Percentiles rank a stretch among this genome's conserved stretches.
Conservation (phyloP, 2,797 vertebrate species). For the Okamejei kenojei region DNA sequence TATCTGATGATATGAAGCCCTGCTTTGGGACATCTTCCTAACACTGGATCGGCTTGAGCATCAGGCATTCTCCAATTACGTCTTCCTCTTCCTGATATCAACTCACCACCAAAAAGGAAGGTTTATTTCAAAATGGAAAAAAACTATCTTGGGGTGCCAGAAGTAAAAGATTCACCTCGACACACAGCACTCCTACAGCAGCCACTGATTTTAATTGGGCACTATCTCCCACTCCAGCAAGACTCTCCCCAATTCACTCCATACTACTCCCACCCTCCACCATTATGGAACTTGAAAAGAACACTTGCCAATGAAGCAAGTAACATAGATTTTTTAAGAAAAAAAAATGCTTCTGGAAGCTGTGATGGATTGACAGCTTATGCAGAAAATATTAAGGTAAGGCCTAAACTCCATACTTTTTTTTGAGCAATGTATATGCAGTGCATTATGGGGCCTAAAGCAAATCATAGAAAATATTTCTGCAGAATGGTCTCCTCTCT, state of each 20-base stretch:
- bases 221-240: neutral
- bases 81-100: neutral
- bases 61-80: neutral
- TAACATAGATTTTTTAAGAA: neutral
- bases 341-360: neutral
- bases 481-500: neutral
- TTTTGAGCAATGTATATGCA: neutral
- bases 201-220: neutral
- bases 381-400: neutral
- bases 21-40: neutral
- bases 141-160: neutral
- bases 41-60: neutral
- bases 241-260: too few relatives aligned
- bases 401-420: neutral
- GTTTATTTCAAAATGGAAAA: neutral
- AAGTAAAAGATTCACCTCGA: neutral
- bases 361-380: neutral
- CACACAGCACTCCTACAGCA: neutral
- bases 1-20: too few relatives aligned
- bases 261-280: neutral
- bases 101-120: neutral
- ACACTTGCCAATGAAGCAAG: neutral
- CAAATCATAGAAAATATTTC: neutral
- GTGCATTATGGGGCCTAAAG: neutral
- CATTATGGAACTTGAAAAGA: neutral